Evolutionary conservation across 2,113 vertebrate genomes (phyloP).

Genomic region (Barnardius zonarius): DNA sequence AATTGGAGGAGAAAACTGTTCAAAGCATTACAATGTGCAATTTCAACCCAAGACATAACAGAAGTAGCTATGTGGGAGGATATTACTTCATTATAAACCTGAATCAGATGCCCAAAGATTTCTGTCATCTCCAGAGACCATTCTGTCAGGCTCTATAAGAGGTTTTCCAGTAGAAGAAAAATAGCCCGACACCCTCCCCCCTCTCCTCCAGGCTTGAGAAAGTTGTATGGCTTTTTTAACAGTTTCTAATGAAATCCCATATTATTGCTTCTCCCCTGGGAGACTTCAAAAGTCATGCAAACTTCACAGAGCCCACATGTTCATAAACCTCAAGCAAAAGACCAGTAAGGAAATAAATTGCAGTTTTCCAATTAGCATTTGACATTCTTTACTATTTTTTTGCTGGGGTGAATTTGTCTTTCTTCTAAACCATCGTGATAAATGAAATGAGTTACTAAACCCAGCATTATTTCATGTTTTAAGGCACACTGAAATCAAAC

Average conservation of each 20-base stretch:
- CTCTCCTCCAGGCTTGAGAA: background rate
- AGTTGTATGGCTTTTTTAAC: conserved; percentile 19
- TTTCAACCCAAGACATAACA: background rate
- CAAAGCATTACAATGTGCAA: background rate
- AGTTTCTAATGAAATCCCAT: conserved; percentile 20
- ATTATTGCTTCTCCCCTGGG: conserved; percentile 23
- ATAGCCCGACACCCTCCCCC: background rate
- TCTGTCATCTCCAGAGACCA: background rate
- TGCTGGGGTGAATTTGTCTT: background rate
- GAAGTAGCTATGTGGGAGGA: conserved; percentile 6
- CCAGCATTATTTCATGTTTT: background rate
- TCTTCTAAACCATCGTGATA: conserved; percentile 1
- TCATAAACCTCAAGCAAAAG: background rate
- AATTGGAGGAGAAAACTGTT: conserved; percentile 3
- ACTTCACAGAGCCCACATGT: conserved; percentile 44
- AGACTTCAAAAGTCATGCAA: conserved; percentile 38
- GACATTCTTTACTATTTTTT: background rate
- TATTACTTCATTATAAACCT: conserved; percentile 35
- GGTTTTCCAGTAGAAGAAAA: conserved; percentile 24
- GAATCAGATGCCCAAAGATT: conserved; percentile 32
- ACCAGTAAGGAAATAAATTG: conserved; percentile 29
- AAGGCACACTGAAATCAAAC: conserved; percentile 22
- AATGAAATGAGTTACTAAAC: conserved; percentile 23
- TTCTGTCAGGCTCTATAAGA: background rate
- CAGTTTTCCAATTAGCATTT: conserved; percentile 12